Percentiles rank a stretch among this genome's conserved stretches.
phyloP scores from a whole-genome alignment of 1,140 invertebrate species.

The Temnothorax nylanderi region DNA sequence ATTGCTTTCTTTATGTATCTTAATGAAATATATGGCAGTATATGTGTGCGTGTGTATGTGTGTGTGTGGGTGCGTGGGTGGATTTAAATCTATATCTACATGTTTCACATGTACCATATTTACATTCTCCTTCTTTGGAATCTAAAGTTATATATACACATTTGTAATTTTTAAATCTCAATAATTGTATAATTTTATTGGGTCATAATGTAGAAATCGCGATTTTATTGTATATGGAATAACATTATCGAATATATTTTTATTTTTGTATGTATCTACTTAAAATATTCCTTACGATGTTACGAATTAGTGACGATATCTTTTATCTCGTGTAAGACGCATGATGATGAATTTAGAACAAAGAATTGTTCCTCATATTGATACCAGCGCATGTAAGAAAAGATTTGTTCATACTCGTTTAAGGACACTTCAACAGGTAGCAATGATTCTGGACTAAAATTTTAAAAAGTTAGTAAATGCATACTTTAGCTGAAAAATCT shows the following conservation, averaged over 20 bases:
- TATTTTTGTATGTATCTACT: constrained; percentile 28
- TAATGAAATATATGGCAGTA: constrained; percentile 12
- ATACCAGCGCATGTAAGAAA: constrained; percentile 78
- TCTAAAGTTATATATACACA: neutral
- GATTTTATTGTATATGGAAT: neutral
- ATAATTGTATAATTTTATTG: neutral
- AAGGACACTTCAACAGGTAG: constrained; percentile 67
- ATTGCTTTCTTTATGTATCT: constrained; percentile 12
- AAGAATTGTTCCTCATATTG: constrained; percentile 69
- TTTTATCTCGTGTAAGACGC: constrained; percentile 58
- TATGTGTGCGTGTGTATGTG: neutral
- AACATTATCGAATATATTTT: constrained; percentile 24
- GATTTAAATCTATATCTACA: neutral
- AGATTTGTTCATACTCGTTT: constrained; percentile 77
- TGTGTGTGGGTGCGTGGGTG: neutral
- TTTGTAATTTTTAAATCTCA: constrained; percentile 32
- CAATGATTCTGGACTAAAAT: constrained; percentile 67
- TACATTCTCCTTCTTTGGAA: neutral
- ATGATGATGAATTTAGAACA: constrained; percentile 55
- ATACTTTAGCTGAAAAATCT: neutral
- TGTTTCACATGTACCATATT: neutral
- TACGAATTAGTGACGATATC: constrained; percentile 13
- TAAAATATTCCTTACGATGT: constrained; percentile 27
- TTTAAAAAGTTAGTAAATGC: constrained; percentile 11
- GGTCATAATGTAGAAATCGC: neutral